Evolutionary conservation across 2,113 vertebrate genomes (phyloP).

Genomic region (Rhipidura dahli): DNA sequence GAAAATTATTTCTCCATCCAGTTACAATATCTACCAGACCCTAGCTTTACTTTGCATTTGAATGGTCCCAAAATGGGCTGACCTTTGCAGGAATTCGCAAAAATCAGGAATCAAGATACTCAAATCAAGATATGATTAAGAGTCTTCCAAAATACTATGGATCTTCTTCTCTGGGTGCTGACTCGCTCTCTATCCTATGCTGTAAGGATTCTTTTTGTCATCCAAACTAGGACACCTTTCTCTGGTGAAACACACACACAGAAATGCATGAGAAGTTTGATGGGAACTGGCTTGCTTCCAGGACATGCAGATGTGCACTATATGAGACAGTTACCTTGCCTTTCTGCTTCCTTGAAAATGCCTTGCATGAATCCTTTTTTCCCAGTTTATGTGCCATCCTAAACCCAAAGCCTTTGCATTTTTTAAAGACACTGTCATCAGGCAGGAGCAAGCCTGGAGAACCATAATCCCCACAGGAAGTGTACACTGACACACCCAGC

Average conservation of each 20-base stretch:
- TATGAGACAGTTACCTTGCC: not conserved
- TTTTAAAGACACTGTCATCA: not conserved
- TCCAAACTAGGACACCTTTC: not conserved
- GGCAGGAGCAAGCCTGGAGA: not conserved
- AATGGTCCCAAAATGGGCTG: not conserved
- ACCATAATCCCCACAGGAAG: not conserved
- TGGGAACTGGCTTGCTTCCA: not conserved
- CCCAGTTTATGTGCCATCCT: not conserved
- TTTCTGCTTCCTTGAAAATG: not conserved
- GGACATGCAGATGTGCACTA: accelerated
- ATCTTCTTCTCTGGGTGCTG: not conserved
- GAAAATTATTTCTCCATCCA: not conserved
- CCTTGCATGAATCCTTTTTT: not conserved
- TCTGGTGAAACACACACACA: accelerated
- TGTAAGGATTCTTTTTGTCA: not conserved
- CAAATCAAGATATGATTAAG: not conserved
- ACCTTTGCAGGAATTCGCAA: not conserved
- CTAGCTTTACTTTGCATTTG: not conserved
- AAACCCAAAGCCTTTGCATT: not conserved
- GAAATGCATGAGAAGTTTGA: not conserved
- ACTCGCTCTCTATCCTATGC: accelerated
- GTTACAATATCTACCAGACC: not conserved
- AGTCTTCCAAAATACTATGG: not conserved
- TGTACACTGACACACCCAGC: not conserved
- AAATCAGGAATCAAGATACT: not conserved